phyloP scores from a whole-genome alignment of 2,797 vertebrate species.

The Lerista edwardsae region DNA sequence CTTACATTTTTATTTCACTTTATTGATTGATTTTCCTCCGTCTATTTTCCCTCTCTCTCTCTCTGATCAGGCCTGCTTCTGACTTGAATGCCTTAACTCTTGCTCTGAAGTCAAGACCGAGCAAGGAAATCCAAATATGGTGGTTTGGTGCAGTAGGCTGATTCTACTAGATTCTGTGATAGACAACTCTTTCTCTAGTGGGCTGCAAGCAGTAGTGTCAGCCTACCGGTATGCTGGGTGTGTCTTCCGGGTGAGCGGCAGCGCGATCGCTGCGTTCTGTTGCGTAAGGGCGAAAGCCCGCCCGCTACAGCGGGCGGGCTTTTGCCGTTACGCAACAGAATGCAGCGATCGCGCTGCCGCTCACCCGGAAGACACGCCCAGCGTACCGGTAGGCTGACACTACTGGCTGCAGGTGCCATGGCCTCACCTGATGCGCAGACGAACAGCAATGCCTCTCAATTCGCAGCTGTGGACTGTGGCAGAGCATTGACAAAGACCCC shows the following conservation, averaged over 20 bases:
- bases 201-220: too few relatives aligned
- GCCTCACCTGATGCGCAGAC: neutral
- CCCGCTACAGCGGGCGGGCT: too few relatives aligned
- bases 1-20: constrained; percentile 36
- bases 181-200: neutral
- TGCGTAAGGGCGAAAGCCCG: too few relatives aligned
- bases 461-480: neutral
- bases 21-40: neutral
- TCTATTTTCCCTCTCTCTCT: neutral
- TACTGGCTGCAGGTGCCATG: neutral
- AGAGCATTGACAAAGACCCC: neutral
- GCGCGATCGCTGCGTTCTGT: too few relatives aligned
- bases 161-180: neutral
- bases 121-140: fast-evolving
- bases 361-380: too few relatives aligned
- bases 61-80: constrained; percentile 5
- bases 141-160: neutral
- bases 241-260: too few relatives aligned
- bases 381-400: neutral
- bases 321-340: too few relatives aligned
- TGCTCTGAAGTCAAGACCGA: neutral
- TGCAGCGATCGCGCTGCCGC: too few relatives aligned
- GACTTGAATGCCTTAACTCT: neutral
- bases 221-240: too few relatives aligned
- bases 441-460: neutral